phyloP scores from a whole-genome alignment of 2,113 vertebrate genomes.

The Jacana jacana region DNA sequence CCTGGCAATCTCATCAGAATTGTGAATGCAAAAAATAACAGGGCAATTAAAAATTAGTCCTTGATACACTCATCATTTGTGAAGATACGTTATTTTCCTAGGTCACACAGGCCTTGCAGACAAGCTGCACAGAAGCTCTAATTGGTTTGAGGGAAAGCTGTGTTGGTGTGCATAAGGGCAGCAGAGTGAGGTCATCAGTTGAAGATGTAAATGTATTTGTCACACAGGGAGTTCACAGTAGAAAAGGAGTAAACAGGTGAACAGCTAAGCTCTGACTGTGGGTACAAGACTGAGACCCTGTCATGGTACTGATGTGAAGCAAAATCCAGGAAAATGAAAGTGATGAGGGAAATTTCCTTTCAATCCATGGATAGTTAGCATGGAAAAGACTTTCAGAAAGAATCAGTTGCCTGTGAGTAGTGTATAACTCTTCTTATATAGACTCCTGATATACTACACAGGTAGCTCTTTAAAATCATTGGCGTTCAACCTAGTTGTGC shows the following conservation, averaged over 20 bases:
- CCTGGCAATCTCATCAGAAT: neutral
- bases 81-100: neutral
- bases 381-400: neutral
- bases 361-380: neutral
- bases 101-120: accelerated
- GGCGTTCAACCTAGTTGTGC: neutral
- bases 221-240: neutral
- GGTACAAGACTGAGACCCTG: neutral
- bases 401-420: neutral
- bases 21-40: neutral
- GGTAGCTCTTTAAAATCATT: neutral
- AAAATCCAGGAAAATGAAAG: neutral
- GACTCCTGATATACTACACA: neutral
- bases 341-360: neutral
- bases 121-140: neutral
- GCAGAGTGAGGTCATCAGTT: neutral
- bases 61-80: neutral
- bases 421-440: neutral
- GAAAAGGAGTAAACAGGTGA: neutral
- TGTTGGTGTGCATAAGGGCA: neutral
- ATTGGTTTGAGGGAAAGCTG: neutral
- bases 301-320: neutral
- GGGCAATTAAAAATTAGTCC: neutral
- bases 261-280: neutral
- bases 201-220: neutral